Conservation (phyloP, 2,888 invertebrate species). For the Tribolium freemani region DNA sequence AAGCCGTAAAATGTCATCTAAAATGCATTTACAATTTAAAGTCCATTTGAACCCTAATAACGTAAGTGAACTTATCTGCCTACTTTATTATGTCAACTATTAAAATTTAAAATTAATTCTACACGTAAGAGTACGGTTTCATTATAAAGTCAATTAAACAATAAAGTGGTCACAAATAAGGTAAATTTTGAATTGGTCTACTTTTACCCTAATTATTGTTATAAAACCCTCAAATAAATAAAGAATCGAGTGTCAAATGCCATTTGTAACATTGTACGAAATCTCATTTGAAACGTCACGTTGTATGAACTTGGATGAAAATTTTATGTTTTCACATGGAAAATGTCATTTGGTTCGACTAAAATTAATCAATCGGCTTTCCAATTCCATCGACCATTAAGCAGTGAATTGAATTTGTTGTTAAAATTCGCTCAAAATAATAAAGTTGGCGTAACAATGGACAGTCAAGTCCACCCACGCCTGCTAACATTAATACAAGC, state of each 20-base stretch:
- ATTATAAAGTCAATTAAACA: not conserved
- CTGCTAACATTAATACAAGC: slow-evolving; percentile 4
- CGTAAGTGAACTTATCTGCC: not conserved
- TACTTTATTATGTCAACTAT: not conserved
- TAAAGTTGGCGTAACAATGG: slow-evolving; percentile 10
- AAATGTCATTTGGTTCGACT: not conserved
- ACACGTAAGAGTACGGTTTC: not conserved
- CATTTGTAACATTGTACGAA: not conserved
- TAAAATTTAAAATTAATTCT: not conserved
- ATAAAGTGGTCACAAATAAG: not conserved
- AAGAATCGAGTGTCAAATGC: not conserved
- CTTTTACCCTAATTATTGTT: not conserved
- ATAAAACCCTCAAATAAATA: not conserved
- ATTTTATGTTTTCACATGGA: not conserved
- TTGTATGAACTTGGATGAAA: not conserved
- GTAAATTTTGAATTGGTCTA: not conserved
- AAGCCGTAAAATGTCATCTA: not conserved
- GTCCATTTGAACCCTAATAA: not conserved
- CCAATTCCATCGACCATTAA: not conserved
- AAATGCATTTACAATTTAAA: not conserved
- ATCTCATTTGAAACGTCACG: not conserved
- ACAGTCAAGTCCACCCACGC: slow-evolving; percentile 12
- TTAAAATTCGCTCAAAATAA: too few relatives aligned
- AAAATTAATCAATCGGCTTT: slow-evolving; percentile 1
- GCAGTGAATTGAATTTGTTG: slow-evolving; percentile 4